Percentiles rank a stretch among this genome's conserved stretches.
Evolutionary conservation across 2,888 invertebrate genomes (phyloP).

Genomic region (Villa cingulata): DNA sequence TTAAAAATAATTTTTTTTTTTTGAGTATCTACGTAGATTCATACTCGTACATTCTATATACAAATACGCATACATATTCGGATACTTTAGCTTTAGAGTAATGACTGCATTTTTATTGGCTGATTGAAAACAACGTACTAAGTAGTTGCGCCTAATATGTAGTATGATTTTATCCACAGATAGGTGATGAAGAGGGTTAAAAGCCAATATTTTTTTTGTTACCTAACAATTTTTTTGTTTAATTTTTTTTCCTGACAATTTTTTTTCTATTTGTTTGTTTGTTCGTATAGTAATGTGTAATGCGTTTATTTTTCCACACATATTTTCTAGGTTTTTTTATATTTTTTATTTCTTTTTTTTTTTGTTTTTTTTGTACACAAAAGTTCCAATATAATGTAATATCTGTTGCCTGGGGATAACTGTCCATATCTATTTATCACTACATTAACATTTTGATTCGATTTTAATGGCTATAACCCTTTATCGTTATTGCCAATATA

Average conservation of each 20-base stretch:
- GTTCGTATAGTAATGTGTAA: not conserved
- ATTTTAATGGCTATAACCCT: constrained; percentile 7
- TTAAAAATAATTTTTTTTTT: not conserved
- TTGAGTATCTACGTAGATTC: not conserved
- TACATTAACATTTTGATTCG: constrained; percentile 4
- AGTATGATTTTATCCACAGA: not conserved
- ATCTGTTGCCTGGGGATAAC: too few relatives aligned
- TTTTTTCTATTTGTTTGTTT: too few relatives aligned
- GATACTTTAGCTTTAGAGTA: constrained; percentile 19
- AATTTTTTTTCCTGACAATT: not conserved
- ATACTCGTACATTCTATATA: too few relatives aligned
- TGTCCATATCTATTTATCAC: not conserved
- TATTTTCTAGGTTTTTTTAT: too few relatives aligned
- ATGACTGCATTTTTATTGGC: constrained; percentile 38
- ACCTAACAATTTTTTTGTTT: not conserved
- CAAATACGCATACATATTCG: not conserved
- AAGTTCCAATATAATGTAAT: too few relatives aligned
- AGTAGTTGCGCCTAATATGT: constrained; percentile 24
- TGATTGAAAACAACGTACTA: constrained; percentile 31
- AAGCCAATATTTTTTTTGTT: not conserved
- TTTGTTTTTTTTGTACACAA: too few relatives aligned
- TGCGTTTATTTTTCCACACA: constrained; percentile 4
- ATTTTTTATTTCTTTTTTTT: too few relatives aligned
- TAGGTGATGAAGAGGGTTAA: not conserved
- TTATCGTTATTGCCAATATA: not conserved